Percentiles rank a stretch among this genome's conserved stretches.
Conservation (phyloP, 2,797 vertebrate genomes). For the Dallia pectoralis region DNA sequence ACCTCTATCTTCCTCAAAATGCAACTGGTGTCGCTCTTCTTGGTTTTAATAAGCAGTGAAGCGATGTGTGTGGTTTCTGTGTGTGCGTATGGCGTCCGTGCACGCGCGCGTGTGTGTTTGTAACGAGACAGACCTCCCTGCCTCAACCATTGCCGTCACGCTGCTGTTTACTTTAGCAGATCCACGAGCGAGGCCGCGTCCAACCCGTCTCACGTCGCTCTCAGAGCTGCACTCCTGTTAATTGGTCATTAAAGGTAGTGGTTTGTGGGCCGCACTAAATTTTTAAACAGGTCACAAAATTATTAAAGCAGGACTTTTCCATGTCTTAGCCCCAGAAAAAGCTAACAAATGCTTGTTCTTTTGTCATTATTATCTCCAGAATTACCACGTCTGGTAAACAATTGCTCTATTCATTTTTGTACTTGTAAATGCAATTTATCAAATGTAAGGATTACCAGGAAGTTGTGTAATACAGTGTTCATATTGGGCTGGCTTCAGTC, state of each 20-base stretch:
- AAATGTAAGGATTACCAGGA: slow-evolving; percentile 35
- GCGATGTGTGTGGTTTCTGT: slow-evolving; percentile 41
- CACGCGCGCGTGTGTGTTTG: slow-evolving; percentile 48
- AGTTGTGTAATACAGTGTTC: background rate
- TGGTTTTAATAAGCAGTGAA: slow-evolving; percentile 74
- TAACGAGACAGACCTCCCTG: slow-evolving; percentile 62
- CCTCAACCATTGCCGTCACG: slow-evolving; percentile 36
- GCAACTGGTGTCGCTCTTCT: slow-evolving; percentile 67
- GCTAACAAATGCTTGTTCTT: slow-evolving; percentile 56
- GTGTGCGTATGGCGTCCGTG: slow-evolving; percentile 12
- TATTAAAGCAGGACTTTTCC: slow-evolving; percentile 73
- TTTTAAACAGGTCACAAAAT: slow-evolving; percentile 82
- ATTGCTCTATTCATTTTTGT: slow-evolving; percentile 71
- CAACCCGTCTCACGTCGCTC: slow-evolving; percentile 42
- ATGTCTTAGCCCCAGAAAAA: slow-evolving; percentile 63
- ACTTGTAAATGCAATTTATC: slow-evolving; percentile 65
- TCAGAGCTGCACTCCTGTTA: slow-evolving; percentile 74
- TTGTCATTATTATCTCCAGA: slow-evolving; percentile 78
- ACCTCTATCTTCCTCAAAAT: slow-evolving; percentile 51
- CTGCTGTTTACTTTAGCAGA: slow-evolving; percentile 76
- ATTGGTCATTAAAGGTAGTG: slow-evolving; percentile 83
- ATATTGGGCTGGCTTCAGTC: background rate
- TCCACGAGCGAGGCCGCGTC: slow-evolving; percentile 57
- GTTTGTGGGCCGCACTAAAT: slow-evolving; percentile 78
- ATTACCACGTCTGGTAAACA: slow-evolving; percentile 75